A percentile compares a stretch with the other conserved stretches of the same genome.
Conservation (phyloP, 1,140 invertebrate species). For the Zeugodacus cucurbitae region DNA sequence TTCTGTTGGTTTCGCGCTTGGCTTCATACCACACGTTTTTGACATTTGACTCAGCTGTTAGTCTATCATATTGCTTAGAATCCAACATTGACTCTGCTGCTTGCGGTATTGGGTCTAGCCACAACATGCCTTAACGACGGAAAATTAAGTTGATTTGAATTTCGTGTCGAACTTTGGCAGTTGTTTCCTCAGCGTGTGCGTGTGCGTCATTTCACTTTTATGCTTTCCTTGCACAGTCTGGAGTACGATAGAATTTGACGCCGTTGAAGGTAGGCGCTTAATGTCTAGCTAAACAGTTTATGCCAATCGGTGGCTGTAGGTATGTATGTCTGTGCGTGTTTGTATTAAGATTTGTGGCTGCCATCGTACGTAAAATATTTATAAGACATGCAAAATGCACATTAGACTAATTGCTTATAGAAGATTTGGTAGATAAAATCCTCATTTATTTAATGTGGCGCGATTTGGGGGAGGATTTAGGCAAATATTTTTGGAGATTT, state of each 20-base stretch:
- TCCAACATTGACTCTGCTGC: not conserved
- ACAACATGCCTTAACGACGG: not conserved
- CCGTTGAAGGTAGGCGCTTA: not conserved
- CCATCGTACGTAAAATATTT: conserved; percentile 15
- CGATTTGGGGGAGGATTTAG: not conserved
- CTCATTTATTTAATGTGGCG: not conserved
- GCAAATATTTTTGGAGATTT: not conserved
- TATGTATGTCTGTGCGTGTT: not conserved
- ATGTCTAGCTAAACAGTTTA: not conserved
- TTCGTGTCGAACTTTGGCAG: not conserved
- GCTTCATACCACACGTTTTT: not conserved
- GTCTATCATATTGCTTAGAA: not conserved
- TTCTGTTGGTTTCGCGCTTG: not conserved
- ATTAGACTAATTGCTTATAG: conserved; percentile 31
- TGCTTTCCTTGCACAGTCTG: not conserved
- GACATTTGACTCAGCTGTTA: not conserved
- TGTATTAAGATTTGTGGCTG: not conserved
- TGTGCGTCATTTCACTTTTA: not conserved
- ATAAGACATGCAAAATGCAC: conserved; percentile 24
- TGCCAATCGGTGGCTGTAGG: not conserved
- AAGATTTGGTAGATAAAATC: conserved; percentile 15
- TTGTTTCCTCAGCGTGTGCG: not conserved
- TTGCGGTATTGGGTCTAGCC: not conserved
- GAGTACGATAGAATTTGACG: not conserved
- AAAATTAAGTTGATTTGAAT: conserved; percentile 21